These are phyloP conservation scores for Ruditapes philippinarum DNA, from an alignment of 1,140 invertebrate species.

Conservation along the genomic window DNA sequence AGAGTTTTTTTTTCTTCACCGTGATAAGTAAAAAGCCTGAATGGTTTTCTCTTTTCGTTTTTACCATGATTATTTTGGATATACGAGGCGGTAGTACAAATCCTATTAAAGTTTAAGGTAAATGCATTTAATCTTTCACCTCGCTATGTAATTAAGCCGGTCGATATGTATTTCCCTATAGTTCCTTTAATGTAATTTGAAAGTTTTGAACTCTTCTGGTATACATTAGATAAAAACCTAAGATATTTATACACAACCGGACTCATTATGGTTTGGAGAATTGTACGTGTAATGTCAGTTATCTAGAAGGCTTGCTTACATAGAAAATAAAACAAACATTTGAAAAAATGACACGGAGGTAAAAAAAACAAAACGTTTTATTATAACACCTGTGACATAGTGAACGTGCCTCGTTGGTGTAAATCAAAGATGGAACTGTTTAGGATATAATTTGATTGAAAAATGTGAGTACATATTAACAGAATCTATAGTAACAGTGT, in stretches of 20 bases:
- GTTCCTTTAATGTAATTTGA: background rate
- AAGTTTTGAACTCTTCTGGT: background rate
- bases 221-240: background rate
- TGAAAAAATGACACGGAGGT: background rate
- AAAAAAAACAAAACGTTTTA: no score
- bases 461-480: no score
- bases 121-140: slow-evolving; percentile 20
- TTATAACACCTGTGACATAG: background rate
- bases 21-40: background rate
- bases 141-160: background rate
- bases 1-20: background rate
- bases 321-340: background rate
- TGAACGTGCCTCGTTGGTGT: no score
- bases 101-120: slow-evolving; percentile 6
- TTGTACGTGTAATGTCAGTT: background rate
- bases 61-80: background rate
- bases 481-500: no score
- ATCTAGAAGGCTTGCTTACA: background rate
- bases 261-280: background rate
- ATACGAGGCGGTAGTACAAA: background rate
- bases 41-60: background rate
- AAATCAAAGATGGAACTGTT: no score
- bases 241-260: background rate
- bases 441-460: no score
- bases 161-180: background rate